These are phyloP conservation scores for Drosophila saltans DNA, from an alignment of 1,140 invertebrate species.

Conservation along the genomic window DNA sequence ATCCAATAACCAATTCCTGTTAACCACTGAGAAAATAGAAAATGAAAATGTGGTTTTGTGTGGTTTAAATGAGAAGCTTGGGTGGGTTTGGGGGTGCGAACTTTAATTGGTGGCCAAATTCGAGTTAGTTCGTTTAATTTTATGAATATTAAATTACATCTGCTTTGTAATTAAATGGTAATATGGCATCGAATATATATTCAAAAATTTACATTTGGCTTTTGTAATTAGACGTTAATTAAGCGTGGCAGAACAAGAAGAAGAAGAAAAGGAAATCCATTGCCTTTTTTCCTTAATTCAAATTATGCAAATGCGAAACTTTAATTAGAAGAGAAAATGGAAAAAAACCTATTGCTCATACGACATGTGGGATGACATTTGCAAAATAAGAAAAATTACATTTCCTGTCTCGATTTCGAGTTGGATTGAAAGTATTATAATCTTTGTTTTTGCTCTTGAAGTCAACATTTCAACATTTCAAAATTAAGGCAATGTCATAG, in stretches of 20 bases:
- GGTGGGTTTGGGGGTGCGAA: neutral
- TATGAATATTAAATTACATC: neutral
- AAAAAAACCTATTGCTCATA: neutral
- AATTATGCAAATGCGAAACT: constrained; percentile 4
- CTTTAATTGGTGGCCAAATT: constrained; percentile 7
- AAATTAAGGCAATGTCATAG: constrained; percentile 5
- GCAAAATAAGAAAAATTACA: too few relatives aligned
- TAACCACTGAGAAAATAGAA: too few relatives aligned
- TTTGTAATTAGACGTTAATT: neutral
- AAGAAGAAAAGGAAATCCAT: neutral
- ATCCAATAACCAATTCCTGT: too few relatives aligned
- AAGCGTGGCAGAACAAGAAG: neutral
- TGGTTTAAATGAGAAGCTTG: too few relatives aligned
- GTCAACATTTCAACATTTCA: neutral
- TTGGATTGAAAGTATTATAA: neutral
- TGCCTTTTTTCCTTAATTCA: neutral
- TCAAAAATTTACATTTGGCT: neutral
- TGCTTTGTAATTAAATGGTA: constrained; percentile 5
- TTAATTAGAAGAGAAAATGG: neutral
- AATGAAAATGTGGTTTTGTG: too few relatives aligned
- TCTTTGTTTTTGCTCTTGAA: constrained; percentile 10
- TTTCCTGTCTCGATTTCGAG: too few relatives aligned
- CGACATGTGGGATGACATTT: neutral
- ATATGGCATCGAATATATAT: neutral
- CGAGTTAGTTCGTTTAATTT: neutral